Conservation (phyloP, 2,888 invertebrate species). For the Epistrophella euchroma region DNA sequence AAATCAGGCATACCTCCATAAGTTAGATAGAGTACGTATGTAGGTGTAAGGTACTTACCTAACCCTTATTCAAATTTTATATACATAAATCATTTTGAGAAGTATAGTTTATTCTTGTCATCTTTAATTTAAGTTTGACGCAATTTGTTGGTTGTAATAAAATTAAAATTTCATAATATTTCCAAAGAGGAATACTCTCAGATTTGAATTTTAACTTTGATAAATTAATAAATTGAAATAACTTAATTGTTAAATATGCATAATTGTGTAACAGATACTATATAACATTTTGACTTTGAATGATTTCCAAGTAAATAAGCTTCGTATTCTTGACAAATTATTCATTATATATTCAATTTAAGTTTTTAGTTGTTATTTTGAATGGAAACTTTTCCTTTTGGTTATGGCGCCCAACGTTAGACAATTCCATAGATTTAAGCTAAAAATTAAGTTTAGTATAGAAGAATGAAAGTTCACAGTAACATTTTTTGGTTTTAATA, state of each 20-base stretch:
- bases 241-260: not conserved
- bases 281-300: not conserved
- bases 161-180: not conserved
- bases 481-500: too few relatives aligned
- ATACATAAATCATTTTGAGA: not conserved
- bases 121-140: not conserved
- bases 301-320: too few relatives aligned
- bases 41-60: too few relatives aligned
- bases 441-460: too few relatives aligned
- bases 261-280: not conserved
- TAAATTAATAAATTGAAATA: not conserved
- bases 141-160: not conserved
- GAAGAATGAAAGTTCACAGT: too few relatives aligned
- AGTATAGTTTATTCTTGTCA: not conserved
- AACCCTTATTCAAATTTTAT: not conserved
- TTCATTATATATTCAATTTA: too few relatives aligned
- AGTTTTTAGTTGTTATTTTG: too few relatives aligned
- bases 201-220: not conserved
- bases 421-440: not conserved
- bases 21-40: too few relatives aligned
- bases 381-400: too few relatives aligned
- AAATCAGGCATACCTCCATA: too few relatives aligned
- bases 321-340: too few relatives aligned
- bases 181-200: not conserved
- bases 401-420: too few relatives aligned